Percentiles rank a stretch among this genome's conserved stretches.
Evolutionary conservation across 2,888 invertebrate species (phyloP).

Genomic region (Ophonus ardosiacus): DNA sequence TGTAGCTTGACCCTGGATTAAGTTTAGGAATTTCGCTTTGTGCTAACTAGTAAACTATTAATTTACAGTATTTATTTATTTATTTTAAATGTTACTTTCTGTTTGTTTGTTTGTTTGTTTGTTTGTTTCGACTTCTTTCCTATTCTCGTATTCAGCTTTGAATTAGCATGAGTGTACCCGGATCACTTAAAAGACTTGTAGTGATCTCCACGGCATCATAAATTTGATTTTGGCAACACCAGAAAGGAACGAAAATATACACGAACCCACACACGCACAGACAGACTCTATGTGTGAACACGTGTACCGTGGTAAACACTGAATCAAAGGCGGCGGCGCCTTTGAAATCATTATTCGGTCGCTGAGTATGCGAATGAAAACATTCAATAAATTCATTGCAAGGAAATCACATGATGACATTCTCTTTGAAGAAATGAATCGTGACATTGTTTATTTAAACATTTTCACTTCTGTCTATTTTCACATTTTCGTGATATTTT

Average conservation of each 20-base stretch:
- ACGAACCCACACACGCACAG: slow-evolving; percentile 7
- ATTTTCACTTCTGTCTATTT: slow-evolving; percentile 15
- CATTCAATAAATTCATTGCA: slow-evolving; percentile 42
- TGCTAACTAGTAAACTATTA: too few species aligned
- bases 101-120: too few species aligned
- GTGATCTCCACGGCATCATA: slow-evolving; percentile 41
- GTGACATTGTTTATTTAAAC: slow-evolving; percentile 46
- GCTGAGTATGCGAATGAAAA: slow-evolving; percentile 22
- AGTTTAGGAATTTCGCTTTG: too few species aligned
- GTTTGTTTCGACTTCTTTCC: too few species aligned
- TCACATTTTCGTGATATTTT: slow-evolving; percentile 36
- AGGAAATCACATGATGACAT: slow-evolving; percentile 18
- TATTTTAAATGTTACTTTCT: too few species aligned
- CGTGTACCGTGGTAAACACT: slow-evolving; percentile 35
- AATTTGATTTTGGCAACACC: slow-evolving; percentile 58
- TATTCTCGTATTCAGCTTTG: too few species aligned
- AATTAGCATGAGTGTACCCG: background rate
- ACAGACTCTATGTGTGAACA: slow-evolving; percentile 23
- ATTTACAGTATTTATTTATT: too few species aligned
- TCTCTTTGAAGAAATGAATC: slow-evolving; percentile 30
- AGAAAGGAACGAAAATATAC: slow-evolving; percentile 57
- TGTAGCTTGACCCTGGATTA: too few species aligned
- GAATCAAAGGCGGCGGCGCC: slow-evolving; percentile 25
- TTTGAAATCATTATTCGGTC: slow-evolving; percentile 17
- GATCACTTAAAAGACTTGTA: slow-evolving; percentile 57